phyloP scores from a whole-genome alignment of 2,113 vertebrate species.

The Chloropsis hardwickii region DNA sequence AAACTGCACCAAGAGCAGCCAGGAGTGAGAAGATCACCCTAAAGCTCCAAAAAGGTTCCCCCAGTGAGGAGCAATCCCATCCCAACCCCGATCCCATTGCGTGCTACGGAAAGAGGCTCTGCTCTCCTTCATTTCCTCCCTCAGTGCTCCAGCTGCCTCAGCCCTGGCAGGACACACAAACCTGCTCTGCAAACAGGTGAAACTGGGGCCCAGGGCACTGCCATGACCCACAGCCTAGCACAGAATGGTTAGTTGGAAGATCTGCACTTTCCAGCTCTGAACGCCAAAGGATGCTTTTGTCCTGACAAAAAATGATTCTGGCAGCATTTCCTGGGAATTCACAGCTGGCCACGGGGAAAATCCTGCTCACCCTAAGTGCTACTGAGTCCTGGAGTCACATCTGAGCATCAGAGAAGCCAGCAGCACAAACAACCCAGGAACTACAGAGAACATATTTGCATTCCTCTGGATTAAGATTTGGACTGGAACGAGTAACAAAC shows the following conservation, averaged over 20 bases:
- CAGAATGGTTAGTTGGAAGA: not conserved
- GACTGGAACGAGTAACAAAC: not conserved
- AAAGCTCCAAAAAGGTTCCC: not conserved
- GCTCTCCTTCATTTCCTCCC: not conserved
- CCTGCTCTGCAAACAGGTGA: not conserved
- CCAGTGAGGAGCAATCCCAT: not conserved
- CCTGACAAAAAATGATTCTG: not conserved
- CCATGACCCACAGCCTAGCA: not conserved
- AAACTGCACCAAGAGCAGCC: not conserved
- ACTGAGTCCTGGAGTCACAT: not conserved
- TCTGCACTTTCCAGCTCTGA: not conserved
- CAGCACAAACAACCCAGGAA: not conserved
- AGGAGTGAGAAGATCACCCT: not conserved
- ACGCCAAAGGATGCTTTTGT: not conserved
- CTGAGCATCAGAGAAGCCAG: not conserved
- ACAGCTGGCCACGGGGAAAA: not conserved
- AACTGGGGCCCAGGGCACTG: not conserved
- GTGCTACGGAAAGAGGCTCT: not conserved
- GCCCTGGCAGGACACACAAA: not conserved
- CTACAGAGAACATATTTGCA: not conserved
- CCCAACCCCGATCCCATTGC: fast-evolving
- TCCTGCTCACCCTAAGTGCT: not conserved
- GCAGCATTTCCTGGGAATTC: not conserved
- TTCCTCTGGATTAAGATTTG: not conserved
- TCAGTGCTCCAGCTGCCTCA: not conserved